Evolutionary conservation across 2,113 vertebrate genomes (phyloP).

Genomic region (Embiotoca jacksoni): DNA sequence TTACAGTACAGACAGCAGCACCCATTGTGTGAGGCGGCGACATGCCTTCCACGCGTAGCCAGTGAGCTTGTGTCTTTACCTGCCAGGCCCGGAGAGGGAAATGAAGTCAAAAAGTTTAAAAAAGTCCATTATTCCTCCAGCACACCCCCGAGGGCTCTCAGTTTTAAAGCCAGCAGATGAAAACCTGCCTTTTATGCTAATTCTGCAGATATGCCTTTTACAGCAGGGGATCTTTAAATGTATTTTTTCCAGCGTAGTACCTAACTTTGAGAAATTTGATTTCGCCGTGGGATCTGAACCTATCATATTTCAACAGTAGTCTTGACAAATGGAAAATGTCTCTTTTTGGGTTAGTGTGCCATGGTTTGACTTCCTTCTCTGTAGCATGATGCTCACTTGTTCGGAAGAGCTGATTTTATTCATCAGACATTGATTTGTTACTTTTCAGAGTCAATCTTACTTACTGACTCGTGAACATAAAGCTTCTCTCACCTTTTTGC

Average conservation of each 20-base stretch:
- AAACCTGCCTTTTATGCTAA: slow-evolving; percentile 79
- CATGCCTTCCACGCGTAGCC: slow-evolving; percentile 9
- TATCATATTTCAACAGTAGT: slow-evolving; percentile 41
- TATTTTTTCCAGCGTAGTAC: slow-evolving; percentile 50
- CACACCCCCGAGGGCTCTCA: slow-evolving; percentile 60
- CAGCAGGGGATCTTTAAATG: slow-evolving; percentile 57
- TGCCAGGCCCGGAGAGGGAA: slow-evolving; percentile 32
- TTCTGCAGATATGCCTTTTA: slow-evolving; percentile 66
- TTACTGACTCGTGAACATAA: neutral
- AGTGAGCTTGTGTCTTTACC: slow-evolving; percentile 29
- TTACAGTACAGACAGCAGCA: neutral
- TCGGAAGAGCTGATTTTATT: neutral
- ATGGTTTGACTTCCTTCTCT: neutral
- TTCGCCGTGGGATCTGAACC: slow-evolving; percentile 54
- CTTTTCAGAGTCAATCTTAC: slow-evolving; percentile 2
- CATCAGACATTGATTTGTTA: neutral
- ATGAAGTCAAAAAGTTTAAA: slow-evolving; percentile 68
- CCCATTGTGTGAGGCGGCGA: neutral
- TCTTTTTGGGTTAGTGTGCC: neutral
- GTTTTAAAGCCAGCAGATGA: slow-evolving; percentile 71
- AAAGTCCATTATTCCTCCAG: slow-evolving; percentile 73
- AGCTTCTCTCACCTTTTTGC: too few species aligned
- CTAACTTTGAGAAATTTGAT: slow-evolving; percentile 61
- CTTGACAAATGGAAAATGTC: slow-evolving; percentile 39
- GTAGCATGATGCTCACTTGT: neutral